phyloP scores from a whole-genome alignment of 2,113 vertebrate genomes.

The Actenoides lindsayi region DNA sequence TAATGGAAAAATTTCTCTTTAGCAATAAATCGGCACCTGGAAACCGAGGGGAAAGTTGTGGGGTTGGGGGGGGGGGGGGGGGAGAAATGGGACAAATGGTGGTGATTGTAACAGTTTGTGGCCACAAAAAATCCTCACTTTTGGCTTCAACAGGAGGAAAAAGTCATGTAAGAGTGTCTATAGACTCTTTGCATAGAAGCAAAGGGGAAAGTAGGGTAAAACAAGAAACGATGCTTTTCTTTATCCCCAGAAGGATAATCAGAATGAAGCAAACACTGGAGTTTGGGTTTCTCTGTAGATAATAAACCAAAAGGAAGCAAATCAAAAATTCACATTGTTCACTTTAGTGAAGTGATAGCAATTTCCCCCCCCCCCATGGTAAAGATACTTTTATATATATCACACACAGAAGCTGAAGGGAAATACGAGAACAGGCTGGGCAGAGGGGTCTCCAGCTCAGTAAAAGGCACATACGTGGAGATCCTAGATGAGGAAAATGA shows the following conservation, averaged over 20 bases:
- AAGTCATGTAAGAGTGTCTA: not conserved
- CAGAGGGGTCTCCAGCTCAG: not conserved
- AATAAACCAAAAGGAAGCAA: not conserved
- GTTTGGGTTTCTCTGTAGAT: not conserved
- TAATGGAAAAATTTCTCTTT: constrained; percentile 40
- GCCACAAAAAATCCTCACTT: not conserved
- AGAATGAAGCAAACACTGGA: not conserved
- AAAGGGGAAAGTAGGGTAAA: not conserved
- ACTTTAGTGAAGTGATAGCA: not conserved
- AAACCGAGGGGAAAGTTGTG: constrained; percentile 26
- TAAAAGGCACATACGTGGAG: not conserved
- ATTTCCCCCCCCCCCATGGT: not conserved
- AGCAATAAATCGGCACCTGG: constrained; percentile 31
- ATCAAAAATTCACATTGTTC: not conserved
- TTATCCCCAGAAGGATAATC: not conserved
- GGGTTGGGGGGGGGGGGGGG: not conserved
- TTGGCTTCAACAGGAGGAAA: not conserved
- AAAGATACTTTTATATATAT: not conserved
- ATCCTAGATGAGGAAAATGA: not conserved
- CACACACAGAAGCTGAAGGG: not conserved
- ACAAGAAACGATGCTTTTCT: not conserved
- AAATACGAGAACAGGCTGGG: rapidly evolving
- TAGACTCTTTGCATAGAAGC: not conserved
- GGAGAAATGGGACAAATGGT: constrained; percentile 27
- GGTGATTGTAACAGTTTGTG: not conserved